Conservation (phyloP, 2,888 invertebrate genomes). For the Deroplatys truncata region DNA sequence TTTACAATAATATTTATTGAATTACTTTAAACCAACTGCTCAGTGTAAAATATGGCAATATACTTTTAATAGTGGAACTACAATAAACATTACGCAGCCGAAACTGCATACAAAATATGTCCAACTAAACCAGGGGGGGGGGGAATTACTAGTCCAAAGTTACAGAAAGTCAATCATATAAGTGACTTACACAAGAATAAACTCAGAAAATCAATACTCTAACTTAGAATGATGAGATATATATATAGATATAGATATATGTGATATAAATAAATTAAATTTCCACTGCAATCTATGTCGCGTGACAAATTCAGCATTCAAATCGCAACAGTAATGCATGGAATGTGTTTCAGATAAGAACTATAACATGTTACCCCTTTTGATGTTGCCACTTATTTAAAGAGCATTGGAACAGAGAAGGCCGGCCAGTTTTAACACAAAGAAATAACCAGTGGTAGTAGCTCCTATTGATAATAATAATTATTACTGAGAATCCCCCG, state of each 20-base stretch:
- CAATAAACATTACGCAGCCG: constrained; percentile 1
- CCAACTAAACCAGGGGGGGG: neutral
- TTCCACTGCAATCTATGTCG: constrained; percentile 15
- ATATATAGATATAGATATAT: neutral
- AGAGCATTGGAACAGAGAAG: constrained; percentile 20
- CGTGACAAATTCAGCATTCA: neutral
- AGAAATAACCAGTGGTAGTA: constrained; percentile 25
- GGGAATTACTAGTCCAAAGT: neutral
- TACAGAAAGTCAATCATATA: constrained; percentile 4
- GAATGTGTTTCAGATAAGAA: constrained; percentile 16
- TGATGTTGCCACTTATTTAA: constrained; percentile 5
- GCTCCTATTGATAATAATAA: constrained; percentile 17
- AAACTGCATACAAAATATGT: constrained; percentile 6
- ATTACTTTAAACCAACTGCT: constrained; percentile 1
- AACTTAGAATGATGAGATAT: neutral
- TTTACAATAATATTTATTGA: neutral
- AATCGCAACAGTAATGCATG: constrained; percentile 21
- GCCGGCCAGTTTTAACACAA: constrained; percentile 25
- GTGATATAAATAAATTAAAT: constrained; percentile 24
- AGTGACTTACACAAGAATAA: constrained; percentile 6
- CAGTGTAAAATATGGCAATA: constrained; percentile 19
- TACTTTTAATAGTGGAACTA: constrained; percentile 12
- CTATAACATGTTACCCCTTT: neutral
- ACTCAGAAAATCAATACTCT: constrained; percentile 10
- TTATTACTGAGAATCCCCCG: constrained; percentile 22